Percentiles rank a stretch among this genome's conserved stretches.
phyloP scores from a whole-genome alignment of 2,888 invertebrate species.

The Eilema depressum region DNA sequence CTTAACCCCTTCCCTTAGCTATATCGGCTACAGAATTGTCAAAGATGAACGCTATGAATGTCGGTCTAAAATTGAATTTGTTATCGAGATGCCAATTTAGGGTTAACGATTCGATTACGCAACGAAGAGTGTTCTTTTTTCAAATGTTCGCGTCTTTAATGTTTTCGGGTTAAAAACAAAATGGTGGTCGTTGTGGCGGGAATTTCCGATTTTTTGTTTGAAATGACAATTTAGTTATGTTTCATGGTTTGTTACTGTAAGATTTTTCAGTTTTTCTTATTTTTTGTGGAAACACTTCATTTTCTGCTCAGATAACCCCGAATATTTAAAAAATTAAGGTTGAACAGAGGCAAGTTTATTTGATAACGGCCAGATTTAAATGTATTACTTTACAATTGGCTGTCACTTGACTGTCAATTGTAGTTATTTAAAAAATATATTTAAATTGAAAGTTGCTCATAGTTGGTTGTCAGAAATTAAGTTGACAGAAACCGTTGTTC shows the following conservation, averaged over 20 bases:
- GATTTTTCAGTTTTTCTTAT: constrained; percentile 15
- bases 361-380: no score
- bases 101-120: constrained; percentile 66
- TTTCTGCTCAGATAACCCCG: background rate
- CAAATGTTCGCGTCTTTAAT: constrained; percentile 43
- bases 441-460: no score
- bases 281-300: background rate
- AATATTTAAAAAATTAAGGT: background rate
- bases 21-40: constrained; percentile 78
- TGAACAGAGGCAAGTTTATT: background rate
- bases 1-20: constrained; percentile 76
- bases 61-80: constrained; percentile 82
- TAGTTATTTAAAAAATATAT: no score
- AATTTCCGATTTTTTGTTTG: constrained; percentile 52
- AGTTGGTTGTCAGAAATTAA: no score
- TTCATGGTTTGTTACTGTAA: constrained; percentile 28
- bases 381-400: no score
- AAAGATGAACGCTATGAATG: constrained; percentile 75
- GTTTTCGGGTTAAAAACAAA: constrained; percentile 39
- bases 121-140: constrained; percentile 55
- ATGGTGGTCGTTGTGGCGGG: constrained; percentile 48
- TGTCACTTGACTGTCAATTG: no score
- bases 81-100: constrained; percentile 81
- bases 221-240: constrained; percentile 37
- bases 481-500: no score